Conservation (phyloP, 2,888 invertebrate species). For the Trichogramma dendrolimi region DNA sequence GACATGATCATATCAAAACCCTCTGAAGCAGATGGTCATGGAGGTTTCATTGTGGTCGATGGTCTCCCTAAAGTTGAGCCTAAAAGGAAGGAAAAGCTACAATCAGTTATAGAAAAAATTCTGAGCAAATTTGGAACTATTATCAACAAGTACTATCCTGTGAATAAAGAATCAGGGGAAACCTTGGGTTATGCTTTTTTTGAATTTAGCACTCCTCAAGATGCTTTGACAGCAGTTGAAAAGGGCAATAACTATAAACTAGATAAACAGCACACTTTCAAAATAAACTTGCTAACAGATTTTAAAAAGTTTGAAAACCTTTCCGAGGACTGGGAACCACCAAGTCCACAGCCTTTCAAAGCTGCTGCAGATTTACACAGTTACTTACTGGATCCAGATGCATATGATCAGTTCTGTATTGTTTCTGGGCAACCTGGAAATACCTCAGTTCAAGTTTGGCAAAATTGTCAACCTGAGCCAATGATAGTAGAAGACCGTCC, state of each 20-base stretch:
- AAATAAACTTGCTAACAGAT: constrained; percentile 90
- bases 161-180: not conserved
- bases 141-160: constrained; percentile 83
- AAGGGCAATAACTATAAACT: constrained; percentile 87
- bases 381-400: constrained; percentile 89
- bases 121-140: constrained; percentile 84
- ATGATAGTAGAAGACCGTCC: constrained; percentile 74
- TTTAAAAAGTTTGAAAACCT: constrained; percentile 90
- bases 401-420: constrained; percentile 94
- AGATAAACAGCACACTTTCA: constrained; percentile 92
- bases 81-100: constrained; percentile 85
- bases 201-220: constrained; percentile 78
- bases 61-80: constrained; percentile 92
- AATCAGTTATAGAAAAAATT: constrained; percentile 84
- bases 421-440: constrained; percentile 75
- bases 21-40: constrained; percentile 91
- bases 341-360: constrained; percentile 81
- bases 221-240: constrained; percentile 85
- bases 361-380: constrained; percentile 89
- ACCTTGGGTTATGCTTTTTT: constrained; percentile 74
- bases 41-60: constrained; percentile 92
- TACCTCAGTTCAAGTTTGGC: constrained; percentile 79
- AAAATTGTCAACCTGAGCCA: constrained; percentile 86
- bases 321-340: constrained; percentile 89
- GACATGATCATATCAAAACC: constrained; percentile 87